Evolutionary conservation across 2,888 invertebrate species (phyloP), one percentile per base, ranked within the genome.

Genomic region (Palloptera scutellata): DNA sequence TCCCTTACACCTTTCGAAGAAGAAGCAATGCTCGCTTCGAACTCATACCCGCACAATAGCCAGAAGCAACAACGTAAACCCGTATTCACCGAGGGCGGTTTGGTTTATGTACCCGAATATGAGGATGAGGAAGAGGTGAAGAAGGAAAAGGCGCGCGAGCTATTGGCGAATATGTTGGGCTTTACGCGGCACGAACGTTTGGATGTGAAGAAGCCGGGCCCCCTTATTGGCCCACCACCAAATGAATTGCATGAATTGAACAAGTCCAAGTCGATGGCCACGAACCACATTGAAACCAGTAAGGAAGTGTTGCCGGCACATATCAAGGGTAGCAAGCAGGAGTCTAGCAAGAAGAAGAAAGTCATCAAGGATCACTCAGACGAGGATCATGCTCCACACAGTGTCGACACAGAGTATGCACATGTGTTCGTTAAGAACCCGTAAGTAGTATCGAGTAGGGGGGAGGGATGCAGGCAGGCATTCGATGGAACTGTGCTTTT

Each of bases 121-220:
- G 63, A 64, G 8, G 70, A 62, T n/a, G 70, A 72, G 40, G 65
- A 73, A 83, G 85, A 84, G 84, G 78, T 86, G 84, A 73, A 77
- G 6, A 78, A 78, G 79, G 88, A 88, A 78, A 74, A 78, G 62
- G 86, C 90, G 73, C 88, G 88, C 80, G 88, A 88, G 80, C 64
- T 81, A 4, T 83, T 91, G 81, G 86, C 86, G 45, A 88, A 89
- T 82, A 90, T 90, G 86, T 87, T 90, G 85, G 94, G 92, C 72
- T 96, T 96, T 87, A 92, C 93, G 77, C 89, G 96, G 78, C 91
- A 92, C 77, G 96, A 96, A 87, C 88, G 96, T 79, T 88, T 95
- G 73, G 96, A 96, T 86, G 96, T 96, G 61, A 96, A 96, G 87
- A 96, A 96, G 86, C 96, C 96, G n/a, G 96, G 96, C 68, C 96